Evolutionary conservation across 2,888 invertebrate species (phyloP).

Genomic region (Phlogophora meticulosa): DNA sequence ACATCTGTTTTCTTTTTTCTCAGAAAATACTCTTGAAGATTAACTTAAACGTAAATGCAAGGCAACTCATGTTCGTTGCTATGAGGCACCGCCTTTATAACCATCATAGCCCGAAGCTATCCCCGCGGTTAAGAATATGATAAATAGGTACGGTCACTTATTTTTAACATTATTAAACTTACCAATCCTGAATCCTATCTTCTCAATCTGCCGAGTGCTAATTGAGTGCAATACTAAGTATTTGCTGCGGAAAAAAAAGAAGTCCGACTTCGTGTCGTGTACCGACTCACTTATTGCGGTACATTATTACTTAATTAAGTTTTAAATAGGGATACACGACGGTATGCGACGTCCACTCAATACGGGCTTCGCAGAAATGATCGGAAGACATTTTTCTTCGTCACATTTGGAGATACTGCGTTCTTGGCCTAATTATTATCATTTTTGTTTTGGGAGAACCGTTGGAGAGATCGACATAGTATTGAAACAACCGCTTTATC

Average conservation of each 20-base stretch:
- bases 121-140: background rate
- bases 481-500: too few relatives aligned
- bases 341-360: slow-evolving; percentile 40
- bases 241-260: slow-evolving; percentile 21
- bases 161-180: slow-evolving; percentile 25
- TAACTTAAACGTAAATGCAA: too few relatives aligned
- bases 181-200: slow-evolving; percentile 2
- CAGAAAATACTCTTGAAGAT: background rate
- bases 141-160: background rate
- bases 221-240: slow-evolving; percentile 24
- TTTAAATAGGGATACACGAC: slow-evolving; percentile 49
- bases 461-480: slow-evolving; percentile 8
- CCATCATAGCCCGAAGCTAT: background rate
- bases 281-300: slow-evolving; percentile 34
- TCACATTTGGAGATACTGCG: slow-evolving; percentile 45
- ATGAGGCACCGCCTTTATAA: slow-evolving; percentile 10
- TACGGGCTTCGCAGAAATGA: slow-evolving; percentile 52
- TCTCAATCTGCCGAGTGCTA: slow-evolving; percentile 24
- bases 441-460: slow-evolving; percentile 34
- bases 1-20: background rate
- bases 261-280: slow-evolving; percentile 8
- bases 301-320: slow-evolving; percentile 67
- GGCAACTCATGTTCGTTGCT: background rate
- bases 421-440: slow-evolving; percentile 33
- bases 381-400: slow-evolving; percentile 32